Evolutionary conservation across 2,113 vertebrate genomes (phyloP), one percentile per base, ranked within the genome.

Genomic region (Neolamprologus kungweensis): DNA sequence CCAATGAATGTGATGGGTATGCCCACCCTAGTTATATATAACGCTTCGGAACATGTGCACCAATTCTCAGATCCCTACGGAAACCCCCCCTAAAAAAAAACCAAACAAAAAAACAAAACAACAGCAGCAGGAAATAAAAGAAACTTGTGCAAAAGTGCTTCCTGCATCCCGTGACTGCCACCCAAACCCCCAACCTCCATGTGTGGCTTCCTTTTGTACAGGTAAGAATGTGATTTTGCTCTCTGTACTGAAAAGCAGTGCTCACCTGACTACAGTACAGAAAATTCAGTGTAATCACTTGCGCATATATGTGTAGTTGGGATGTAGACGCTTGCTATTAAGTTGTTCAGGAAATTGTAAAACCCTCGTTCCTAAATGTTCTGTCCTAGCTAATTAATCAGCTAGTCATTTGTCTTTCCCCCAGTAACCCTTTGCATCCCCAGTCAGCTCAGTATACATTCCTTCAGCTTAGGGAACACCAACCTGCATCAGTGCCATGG

Each of bases 401-500:
- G 93, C 94, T 92, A 81, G 87, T 89, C 92, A 91, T 92, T 93
- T 65, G 63, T 90, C 83, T 73, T 90, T 94, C 89, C 81, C 57
- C 60, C 78, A 75, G 45, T 80, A 89, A 88, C 80, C 88, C 90
- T 84, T 88, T 92, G 87, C 83, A 79, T 87, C 87, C 82, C 90
- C 87, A 83, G 85, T 91, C 89, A 92, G 91, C 89, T 90, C 86
- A 42, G 84, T 87, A 78, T 80, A 88, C 84, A 54, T 85, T 91
- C 81, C 82, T 81, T 96, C 96, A 95, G 71, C 93, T 85, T 92
- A 91, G 88, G 95, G 88, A 90, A 85, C 84, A 90, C 96, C 94
- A 96, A 96, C 92, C 90, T 95, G 96, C 94, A 94, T 97, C 95
- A 96, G 96, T 92, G 94, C 95, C 96, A 95, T 96, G 89, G 94